These are phyloP conservation scores for Drosophila insularis DNA, from an alignment of 1,140 invertebrate genomes.

Conservation along the genomic window DNA sequence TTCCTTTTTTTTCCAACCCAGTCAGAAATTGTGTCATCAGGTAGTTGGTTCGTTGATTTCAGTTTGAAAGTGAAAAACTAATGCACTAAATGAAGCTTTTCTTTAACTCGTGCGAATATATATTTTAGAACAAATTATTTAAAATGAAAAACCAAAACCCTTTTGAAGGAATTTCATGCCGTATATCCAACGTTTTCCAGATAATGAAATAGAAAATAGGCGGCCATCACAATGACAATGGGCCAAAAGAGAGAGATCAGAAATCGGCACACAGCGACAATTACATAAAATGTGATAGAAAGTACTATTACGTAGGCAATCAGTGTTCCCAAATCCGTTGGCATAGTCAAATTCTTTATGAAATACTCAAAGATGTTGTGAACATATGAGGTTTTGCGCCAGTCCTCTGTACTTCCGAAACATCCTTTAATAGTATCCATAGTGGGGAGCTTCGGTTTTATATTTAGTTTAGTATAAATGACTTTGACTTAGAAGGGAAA, in stretches of 20 bases:
- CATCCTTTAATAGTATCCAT: not conserved
- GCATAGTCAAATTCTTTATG: slow-evolving; percentile 44
- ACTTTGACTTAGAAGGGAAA: not conserved
- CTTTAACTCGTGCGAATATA: not conserved
- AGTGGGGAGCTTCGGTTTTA: not conserved
- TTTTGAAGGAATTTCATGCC: not conserved
- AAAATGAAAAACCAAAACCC: not conserved
- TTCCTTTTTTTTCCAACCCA: slow-evolving; percentile 49
- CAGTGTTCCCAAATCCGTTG: slow-evolving; percentile 52
- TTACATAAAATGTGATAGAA: slow-evolving; percentile 35
- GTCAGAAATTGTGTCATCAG: slow-evolving; percentile 71
- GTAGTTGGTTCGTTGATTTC: slow-evolving; percentile 40
- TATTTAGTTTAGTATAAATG: not conserved
- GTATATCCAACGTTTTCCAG: not conserved
- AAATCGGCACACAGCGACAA: slow-evolving; percentile 24
- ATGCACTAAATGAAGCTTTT: slow-evolving; percentile 19
- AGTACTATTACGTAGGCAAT: slow-evolving; percentile 49
- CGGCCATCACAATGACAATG: slow-evolving; percentile 31
- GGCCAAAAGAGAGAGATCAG: slow-evolving; percentile 46
- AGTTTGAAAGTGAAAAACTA: slow-evolving; percentile 7
- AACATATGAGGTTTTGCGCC: slow-evolving; percentile 25
- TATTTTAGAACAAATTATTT: not conserved
- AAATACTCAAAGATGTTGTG: slow-evolving; percentile 39
- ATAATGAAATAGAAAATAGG: slow-evolving; percentile 26
- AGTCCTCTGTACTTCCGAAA: slow-evolving; percentile 3